Conservation (phyloP, 2,797 vertebrate genomes). For the Acrossocheilus fasciatus region DNA sequence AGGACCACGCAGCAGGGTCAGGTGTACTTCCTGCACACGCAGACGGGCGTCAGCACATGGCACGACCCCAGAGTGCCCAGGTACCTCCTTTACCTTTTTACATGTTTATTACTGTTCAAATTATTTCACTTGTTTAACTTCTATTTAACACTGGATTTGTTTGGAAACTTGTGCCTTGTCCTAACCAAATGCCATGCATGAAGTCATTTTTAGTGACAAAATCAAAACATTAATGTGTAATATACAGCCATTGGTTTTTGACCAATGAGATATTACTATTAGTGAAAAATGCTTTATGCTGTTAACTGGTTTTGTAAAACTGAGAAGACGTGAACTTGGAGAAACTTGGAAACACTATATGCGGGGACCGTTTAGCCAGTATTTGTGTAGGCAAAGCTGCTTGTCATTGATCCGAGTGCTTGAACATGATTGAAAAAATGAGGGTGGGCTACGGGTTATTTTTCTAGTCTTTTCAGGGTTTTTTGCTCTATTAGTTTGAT, state of each 20-base stretch:
- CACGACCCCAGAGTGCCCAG: constrained; percentile 97
- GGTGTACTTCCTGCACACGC: constrained; percentile 98
- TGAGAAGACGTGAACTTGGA: not conserved
- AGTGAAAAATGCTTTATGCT: not conserved
- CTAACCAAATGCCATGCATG: not conserved
- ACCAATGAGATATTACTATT: not conserved
- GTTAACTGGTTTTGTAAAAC: not conserved
- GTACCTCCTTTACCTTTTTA: constrained; percentile 70
- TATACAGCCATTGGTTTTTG: not conserved
- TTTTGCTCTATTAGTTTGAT: not conserved
- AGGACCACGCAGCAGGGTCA: constrained; percentile 98
- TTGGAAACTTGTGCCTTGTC: not conserved
- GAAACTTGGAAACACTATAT: not conserved
- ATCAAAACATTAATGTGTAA: not conserved
- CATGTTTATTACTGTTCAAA: not conserved
- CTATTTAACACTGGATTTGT: not conserved
- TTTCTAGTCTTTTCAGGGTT: constrained; percentile 4
- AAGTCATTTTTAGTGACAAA: not conserved
- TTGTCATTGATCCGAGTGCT: not conserved
- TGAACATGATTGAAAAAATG: not conserved
- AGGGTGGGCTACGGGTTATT: not conserved
- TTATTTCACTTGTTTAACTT: not conserved
- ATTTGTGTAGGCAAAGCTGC: not conserved
- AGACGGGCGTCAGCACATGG: constrained; percentile 99
- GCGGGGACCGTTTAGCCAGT: not conserved